Evolutionary conservation across 2,797 vertebrate genomes (phyloP).

Genomic region (Sebastolobus alascanus): DNA sequence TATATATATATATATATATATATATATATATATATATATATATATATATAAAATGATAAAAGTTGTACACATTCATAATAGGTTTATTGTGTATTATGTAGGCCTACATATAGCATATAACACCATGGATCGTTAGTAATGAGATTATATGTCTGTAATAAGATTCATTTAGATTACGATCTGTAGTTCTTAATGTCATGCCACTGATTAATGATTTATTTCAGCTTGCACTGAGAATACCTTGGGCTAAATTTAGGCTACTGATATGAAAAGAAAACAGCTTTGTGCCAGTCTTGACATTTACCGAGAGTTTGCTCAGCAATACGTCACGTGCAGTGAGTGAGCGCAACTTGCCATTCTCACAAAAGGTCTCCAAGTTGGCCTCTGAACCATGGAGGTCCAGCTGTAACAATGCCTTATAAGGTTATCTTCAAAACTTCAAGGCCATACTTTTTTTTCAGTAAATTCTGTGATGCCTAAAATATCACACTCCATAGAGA

Average conservation of each 20-base stretch:
- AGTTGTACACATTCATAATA: background rate
- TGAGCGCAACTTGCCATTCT: conserved; percentile 1
- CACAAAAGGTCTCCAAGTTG: background rate
- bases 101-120: background rate
- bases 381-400: conserved; percentile 9
- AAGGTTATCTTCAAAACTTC: conserved; percentile 14
- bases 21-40: no score
- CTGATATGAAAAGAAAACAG: conserved; percentile 6
- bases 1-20: no score
- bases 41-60: no score
- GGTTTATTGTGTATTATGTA: background rate
- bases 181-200: background rate
- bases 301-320: background rate
- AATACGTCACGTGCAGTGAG: no score
- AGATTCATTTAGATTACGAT: background rate
- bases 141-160: no score
- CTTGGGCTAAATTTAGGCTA: background rate
- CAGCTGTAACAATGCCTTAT: conserved; percentile 1
- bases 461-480: background rate
- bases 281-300: conserved; percentile 18
- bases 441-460: background rate
- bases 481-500: conserved; percentile 2
- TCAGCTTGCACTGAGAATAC: background rate
- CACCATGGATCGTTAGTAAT: background rate
- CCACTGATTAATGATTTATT: background rate